A percentile compares a stretch with the other conserved stretches of the same genome.
phyloP scores from a whole-genome alignment of 2,888 invertebrate genomes.

The Rotaria magnacalcarata region DNA sequence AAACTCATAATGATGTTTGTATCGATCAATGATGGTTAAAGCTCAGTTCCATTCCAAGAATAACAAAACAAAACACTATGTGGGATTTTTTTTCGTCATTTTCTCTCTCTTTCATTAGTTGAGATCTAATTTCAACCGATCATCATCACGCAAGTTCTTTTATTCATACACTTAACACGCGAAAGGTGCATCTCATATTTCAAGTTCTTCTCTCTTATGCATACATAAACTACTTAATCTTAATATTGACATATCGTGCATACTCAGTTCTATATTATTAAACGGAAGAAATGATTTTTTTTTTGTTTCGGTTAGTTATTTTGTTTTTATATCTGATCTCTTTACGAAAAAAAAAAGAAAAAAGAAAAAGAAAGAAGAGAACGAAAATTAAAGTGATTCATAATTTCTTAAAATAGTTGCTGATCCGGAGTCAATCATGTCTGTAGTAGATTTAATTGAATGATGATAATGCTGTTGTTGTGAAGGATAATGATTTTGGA shows the following conservation, averaged over 20 bases:
- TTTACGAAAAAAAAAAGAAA: neutral
- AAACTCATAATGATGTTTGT: slow-evolving; percentile 15
- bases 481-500: neutral
- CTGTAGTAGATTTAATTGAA: neutral
- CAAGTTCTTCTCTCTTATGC: slow-evolving; percentile 4
- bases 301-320: neutral
- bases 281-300: neutral
- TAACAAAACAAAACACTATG: slow-evolving; percentile 28
- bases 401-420: slow-evolving; percentile 21
- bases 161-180: slow-evolving; percentile 29
- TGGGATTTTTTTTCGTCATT: neutral
- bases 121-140: slow-evolving; percentile 13
- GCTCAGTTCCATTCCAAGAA: slow-evolving; percentile 7
- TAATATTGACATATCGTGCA: slow-evolving; percentile 29
- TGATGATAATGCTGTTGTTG: neutral
- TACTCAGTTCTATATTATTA: neutral
- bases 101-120: neutral
- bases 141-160: slow-evolving; percentile 22
- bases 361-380: neutral
- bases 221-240: slow-evolving; percentile 22
- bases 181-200: slow-evolving; percentile 12
- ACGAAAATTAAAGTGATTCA: neutral
- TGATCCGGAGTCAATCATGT: neutral
- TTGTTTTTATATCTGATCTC: neutral
- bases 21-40: neutral